These are phyloP conservation scores for Falco naumanni DNA, from an alignment of 2,797 vertebrate species.

Conservation along the genomic window DNA sequence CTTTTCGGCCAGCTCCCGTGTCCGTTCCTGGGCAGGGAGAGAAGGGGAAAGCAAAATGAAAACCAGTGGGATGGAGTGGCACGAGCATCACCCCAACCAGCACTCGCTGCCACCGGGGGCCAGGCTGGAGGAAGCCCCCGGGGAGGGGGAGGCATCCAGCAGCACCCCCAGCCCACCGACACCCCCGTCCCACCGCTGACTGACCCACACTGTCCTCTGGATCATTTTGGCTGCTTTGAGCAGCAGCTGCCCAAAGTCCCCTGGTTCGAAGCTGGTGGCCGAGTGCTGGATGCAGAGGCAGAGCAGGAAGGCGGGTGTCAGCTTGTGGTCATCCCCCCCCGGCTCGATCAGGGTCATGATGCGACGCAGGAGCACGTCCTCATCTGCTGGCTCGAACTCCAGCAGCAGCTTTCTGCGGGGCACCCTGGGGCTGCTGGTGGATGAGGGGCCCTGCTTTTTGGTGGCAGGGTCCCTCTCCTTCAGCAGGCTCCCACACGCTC, in stretches of 20 bases:
- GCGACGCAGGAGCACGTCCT: conserved; percentile 88
- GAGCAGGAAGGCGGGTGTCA: conserved; percentile 92
- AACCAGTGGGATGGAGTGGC: rapidly evolving
- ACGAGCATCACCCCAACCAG: neutral
- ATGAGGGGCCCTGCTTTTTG: neutral
- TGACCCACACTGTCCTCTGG: conserved; percentile 91
- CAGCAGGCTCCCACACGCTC: conserved; percentile 83
- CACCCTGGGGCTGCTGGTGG: conserved; percentile 21
- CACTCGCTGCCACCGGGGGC: rapidly evolving
- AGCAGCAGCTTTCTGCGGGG: conserved; percentile 84
- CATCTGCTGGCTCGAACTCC: conserved; percentile 86
- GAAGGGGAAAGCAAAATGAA: conserved; percentile 52
- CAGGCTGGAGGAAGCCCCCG: neutral
- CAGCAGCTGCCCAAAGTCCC: conserved; percentile 90
- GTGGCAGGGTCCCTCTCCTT: neutral
- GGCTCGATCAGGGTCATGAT: conserved; percentile 91
- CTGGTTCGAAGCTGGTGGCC: conserved; percentile 85
- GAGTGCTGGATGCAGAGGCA: conserved; percentile 95
- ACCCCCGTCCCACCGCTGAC: conserved; percentile 26
- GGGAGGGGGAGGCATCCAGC: neutral
- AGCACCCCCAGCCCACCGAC: neutral
- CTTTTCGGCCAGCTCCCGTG: conserved; percentile 94
- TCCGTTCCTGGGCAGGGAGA: conserved; percentile 87
- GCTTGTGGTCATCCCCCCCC: conserved; percentile 89
- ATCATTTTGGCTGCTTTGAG: conserved; percentile 89